phyloP scores from a whole-genome alignment of 2,888 invertebrate genomes.

The Dilophus febrilis region DNA sequence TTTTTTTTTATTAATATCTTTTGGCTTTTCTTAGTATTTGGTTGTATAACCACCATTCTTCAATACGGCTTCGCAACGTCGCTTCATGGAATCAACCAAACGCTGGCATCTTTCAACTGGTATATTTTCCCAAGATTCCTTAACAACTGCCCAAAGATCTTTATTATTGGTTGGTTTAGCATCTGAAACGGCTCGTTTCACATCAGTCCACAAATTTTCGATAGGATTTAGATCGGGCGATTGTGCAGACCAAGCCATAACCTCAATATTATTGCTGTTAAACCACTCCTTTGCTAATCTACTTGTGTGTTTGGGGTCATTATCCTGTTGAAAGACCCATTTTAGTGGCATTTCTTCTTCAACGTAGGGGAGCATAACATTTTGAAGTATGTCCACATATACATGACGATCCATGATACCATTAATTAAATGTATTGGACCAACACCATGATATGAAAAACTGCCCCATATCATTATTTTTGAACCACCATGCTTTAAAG shows the following conservation, averaged over 20 bases:
- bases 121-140: slow-evolving; percentile 1
- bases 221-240: slow-evolving; percentile 11
- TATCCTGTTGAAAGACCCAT: slow-evolving; percentile 12
- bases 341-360: slow-evolving; percentile 10
- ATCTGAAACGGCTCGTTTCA: slow-evolving; percentile 1
- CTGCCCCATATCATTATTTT: too few species aligned
- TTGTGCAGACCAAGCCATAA: slow-evolving; percentile 10
- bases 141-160: neutral
- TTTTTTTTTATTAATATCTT: too few species aligned
- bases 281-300: slow-evolving; percentile 8
- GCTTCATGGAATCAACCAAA: slow-evolving; percentile 2
- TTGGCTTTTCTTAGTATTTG: neutral
- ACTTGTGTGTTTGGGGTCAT: slow-evolving; percentile 10
- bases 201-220: slow-evolving; percentile 9
- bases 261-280: slow-evolving; percentile 6
- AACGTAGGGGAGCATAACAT: slow-evolving; percentile 10
- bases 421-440: neutral
- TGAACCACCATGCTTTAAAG: too few species aligned
- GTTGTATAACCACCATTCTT: slow-evolving; percentile 1
- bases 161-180: slow-evolving; percentile 1
- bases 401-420: slow-evolving; percentile 10
- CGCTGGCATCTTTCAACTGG: neutral
- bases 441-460: too few species aligned
- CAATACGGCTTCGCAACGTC: slow-evolving; percentile 1
- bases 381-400: slow-evolving; percentile 10